Conservation (phyloP, 35 echinoderm and acorn worm genomes). For the Apostichopus californicus region DNA sequence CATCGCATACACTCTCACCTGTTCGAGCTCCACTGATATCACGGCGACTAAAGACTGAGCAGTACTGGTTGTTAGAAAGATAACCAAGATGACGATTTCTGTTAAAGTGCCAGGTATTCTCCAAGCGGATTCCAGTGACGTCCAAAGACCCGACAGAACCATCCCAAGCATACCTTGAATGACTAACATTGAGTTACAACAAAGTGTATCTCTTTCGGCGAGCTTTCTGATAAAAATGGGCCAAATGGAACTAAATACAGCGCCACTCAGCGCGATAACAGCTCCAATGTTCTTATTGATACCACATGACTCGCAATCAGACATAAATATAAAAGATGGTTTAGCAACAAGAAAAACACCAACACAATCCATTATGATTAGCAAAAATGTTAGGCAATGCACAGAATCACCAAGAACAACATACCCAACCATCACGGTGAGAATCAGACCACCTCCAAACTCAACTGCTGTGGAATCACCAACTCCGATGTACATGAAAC, state of each 20-base stretch:
- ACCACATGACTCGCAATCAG: neutral
- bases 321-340: neutral
- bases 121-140: constrained; percentile 1
- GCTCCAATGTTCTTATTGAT: neutral
- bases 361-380: neutral
- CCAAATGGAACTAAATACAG: neutral
- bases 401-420: neutral
- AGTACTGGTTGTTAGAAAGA: neutral
- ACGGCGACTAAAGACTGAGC: neutral
- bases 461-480: neutral
- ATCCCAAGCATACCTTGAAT: neutral
- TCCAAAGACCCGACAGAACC: neutral
- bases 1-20: neutral
- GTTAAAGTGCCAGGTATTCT: neutral
- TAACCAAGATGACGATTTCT: neutral
- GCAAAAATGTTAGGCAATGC: neutral
- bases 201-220: neutral
- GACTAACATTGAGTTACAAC: neutral
- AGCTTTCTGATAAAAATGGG: neutral
- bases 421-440: neutral
- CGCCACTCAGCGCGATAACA: neutral
- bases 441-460: neutral
- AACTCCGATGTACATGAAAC: neutral
- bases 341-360: neutral
- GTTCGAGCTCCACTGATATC: neutral